Conservation (phyloP, 2,888 invertebrate species). For the Bombylius discolor region DNA sequence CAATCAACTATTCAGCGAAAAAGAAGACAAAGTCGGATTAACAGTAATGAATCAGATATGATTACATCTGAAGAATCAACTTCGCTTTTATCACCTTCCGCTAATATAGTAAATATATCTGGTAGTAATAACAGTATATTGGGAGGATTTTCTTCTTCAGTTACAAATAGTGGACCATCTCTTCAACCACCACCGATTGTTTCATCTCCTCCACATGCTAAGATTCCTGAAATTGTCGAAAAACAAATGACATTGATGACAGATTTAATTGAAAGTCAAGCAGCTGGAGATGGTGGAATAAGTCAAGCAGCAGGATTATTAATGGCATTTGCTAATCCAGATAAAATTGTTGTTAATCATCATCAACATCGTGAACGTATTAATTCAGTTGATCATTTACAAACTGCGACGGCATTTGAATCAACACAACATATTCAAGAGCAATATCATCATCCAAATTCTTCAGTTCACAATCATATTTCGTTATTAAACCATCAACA, state of each 20-base stretch:
- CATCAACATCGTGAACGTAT: neutral
- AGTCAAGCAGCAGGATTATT: slow-evolving; percentile 46
- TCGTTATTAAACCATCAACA: no score
- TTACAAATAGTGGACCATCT: neutral
- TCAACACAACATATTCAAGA: slow-evolving; percentile 1
- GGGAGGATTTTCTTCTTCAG: neutral
- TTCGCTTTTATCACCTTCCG: slow-evolving; percentile 41
- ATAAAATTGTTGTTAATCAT: slow-evolving; percentile 2
- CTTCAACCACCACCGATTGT: neutral
- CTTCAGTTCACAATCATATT: neutral
- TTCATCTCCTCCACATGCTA: neutral
- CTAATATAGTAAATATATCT: neutral
- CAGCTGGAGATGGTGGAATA: slow-evolving; percentile 16
- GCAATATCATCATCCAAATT: slow-evolving; percentile 9
- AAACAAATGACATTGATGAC: slow-evolving; percentile 12
- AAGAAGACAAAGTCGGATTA: slow-evolving; percentile 50
- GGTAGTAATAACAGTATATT: neutral
- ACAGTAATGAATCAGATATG: slow-evolving; percentile 64
- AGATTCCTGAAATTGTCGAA: neutral
- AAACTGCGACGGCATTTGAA: slow-evolving; percentile 2
- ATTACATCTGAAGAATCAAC: slow-evolving; percentile 60
- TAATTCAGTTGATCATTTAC: slow-evolving; percentile 8
- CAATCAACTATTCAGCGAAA: slow-evolving; percentile 36
- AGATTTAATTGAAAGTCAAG: slow-evolving; percentile 11
- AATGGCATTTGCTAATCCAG: slow-evolving; percentile 42